These are phyloP conservation scores for Helogale parvula DNA, from an alignment of 2,113 vertebrate species.

Conservation along the genomic window DNA sequence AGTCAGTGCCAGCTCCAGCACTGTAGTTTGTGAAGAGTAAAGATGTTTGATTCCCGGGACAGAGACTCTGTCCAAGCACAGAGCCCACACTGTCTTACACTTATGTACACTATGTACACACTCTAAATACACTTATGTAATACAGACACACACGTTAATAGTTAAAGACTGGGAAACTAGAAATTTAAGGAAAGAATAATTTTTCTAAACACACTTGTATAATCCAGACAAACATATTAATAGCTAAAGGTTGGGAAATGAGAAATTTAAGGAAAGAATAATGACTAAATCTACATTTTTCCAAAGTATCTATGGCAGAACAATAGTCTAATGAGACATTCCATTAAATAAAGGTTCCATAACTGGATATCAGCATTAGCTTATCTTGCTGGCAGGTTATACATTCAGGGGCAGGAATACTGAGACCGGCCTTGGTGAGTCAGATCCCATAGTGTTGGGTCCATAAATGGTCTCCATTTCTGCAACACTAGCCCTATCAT, in stretches of 20 bases:
- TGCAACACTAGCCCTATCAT: neutral
- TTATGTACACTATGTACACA: too few species aligned
- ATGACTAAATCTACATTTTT: neutral
- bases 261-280: neutral
- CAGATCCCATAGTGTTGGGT: neutral
- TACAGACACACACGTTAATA: too few species aligned
- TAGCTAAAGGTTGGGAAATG: neutral
- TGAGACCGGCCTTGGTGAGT: neutral
- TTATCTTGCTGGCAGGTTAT: neutral
- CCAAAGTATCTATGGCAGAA: neutral
- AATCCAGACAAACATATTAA: neutral
- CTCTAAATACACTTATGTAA: too few species aligned
- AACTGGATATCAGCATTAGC: neutral
- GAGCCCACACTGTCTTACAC: too few species aligned
- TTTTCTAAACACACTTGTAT: neutral
- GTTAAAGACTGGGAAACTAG: too few species aligned
- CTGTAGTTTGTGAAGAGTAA: neutral
- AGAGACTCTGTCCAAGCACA: too few species aligned
- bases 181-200: neutral
- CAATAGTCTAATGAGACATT: neutral
- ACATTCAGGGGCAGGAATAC: neutral
- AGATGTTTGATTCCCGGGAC: neutral
- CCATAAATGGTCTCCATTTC: neutral
- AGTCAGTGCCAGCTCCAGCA: neutral
- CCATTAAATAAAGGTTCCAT: neutral